These are phyloP conservation scores for Endotricha flammealis DNA, from an alignment of 2,888 invertebrate genomes.

Conservation along the genomic window DNA sequence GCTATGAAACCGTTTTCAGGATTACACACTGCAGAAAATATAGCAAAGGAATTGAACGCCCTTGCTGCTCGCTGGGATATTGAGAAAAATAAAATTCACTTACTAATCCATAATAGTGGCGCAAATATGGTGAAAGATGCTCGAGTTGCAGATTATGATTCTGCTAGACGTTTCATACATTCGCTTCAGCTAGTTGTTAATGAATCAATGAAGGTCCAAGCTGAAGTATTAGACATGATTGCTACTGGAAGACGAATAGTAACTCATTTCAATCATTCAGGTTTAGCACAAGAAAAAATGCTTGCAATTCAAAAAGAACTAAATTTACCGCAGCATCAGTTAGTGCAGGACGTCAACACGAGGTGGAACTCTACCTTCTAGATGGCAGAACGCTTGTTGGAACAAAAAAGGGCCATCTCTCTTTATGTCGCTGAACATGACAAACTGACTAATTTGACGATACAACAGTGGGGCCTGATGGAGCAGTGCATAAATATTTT, in stretches of 20 bases:
- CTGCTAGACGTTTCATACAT: conserved; percentile 29
- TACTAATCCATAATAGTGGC: conserved; percentile 28
- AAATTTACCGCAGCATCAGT: conserved; percentile 25
- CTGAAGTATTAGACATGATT: conserved; percentile 24
- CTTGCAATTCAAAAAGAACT: conserved; percentile 26
- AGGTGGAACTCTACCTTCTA: conserved; percentile 22
- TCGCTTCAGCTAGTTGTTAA: conserved; percentile 23
- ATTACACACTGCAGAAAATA: conserved; percentile 26
- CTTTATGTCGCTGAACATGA: conserved; percentile 22
- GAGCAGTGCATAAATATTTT: conserved; percentile 22
- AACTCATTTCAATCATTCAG: conserved; percentile 30
- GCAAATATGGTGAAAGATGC: conserved; percentile 29
- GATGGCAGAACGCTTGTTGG: conserved; percentile 21
- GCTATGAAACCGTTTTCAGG: conserved; percentile 26
- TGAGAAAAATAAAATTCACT: conserved; percentile 26
- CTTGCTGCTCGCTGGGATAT: conserved; percentile 29
- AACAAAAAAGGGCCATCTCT: conserved; percentile 24
- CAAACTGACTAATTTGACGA: conserved; percentile 17
- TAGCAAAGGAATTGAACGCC: conserved; percentile 28
- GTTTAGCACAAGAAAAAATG: conserved; percentile 22
- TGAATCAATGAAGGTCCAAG: conserved; percentile 26
- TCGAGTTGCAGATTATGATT: conserved; percentile 24
- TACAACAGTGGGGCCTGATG: conserved; percentile 20
- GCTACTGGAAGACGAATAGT: conserved; percentile 28
- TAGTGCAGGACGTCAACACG: conserved; percentile 24